phyloP scores from a whole-genome alignment of 2,888 invertebrate species.

The Lordiphosa andalusiaca region DNA sequence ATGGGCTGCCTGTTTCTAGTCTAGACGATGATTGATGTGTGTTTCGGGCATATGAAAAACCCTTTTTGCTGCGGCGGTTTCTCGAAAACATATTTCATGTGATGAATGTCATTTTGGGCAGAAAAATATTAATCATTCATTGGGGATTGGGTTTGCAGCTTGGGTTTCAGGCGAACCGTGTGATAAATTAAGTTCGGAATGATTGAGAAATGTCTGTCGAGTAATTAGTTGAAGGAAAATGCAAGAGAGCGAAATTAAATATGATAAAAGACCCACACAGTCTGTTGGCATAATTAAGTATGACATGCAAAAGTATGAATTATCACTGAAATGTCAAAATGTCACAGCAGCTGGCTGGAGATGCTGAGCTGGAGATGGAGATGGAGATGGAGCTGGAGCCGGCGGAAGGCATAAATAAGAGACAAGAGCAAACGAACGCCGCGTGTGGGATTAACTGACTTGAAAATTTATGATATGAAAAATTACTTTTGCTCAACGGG shows the following conservation, averaged over 20 bases:
- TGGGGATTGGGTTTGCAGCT: slow-evolving; percentile 18
- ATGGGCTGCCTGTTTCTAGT: slow-evolving; percentile 4
- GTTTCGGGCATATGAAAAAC: slow-evolving; percentile 42
- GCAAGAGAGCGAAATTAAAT: slow-evolving; percentile 58
- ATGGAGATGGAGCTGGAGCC: slow-evolving; percentile 43
- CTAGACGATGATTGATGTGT: slow-evolving; percentile 59
- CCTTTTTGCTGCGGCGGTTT: slow-evolving; percentile 39
- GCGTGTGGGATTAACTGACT: slow-evolving; percentile 78
- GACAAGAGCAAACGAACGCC: slow-evolving; percentile 54
- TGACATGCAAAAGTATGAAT: slow-evolving; percentile 79
- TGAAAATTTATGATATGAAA: slow-evolving; percentile 77
- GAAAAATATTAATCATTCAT: slow-evolving; percentile 62
- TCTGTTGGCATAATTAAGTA: slow-evolving; percentile 77
- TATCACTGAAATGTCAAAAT: slow-evolving; percentile 79
- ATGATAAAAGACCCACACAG: slow-evolving; percentile 72
- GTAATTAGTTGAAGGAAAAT: slow-evolving; percentile 54
- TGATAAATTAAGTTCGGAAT: slow-evolving; percentile 64
- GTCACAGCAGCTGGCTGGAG: slow-evolving; percentile 64
- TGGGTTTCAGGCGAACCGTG: slow-evolving; percentile 19
- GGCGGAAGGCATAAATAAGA: slow-evolving; percentile 18
- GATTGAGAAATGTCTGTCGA: slow-evolving; percentile 55
- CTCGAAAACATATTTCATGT: slow-evolving; percentile 64
- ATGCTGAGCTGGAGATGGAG: slow-evolving; percentile 55
- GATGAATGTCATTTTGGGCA: slow-evolving; percentile 48
- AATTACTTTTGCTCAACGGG: slow-evolving; percentile 67